These are phyloP conservation scores for Hemithea aestivaria DNA, from an alignment of 2,888 invertebrate species.

Conservation along the genomic window DNA sequence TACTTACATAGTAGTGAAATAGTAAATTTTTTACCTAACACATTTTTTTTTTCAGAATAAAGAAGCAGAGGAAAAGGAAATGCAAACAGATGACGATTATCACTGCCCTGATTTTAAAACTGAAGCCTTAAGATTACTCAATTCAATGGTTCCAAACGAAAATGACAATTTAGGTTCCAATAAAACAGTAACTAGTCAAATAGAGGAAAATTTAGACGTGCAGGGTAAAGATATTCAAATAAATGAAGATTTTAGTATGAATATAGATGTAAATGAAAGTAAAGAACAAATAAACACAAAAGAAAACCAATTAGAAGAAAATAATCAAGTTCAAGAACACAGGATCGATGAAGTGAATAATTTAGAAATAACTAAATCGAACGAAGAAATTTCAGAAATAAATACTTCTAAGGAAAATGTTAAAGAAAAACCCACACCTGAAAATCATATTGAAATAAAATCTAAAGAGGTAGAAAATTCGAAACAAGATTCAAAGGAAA, in stretches of 20 bases:
- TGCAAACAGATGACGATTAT: constrained; percentile 54
- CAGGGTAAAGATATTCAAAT: too few species aligned
- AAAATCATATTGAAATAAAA: background rate
- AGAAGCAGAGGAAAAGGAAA: constrained; percentile 55
- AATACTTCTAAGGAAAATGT: background rate
- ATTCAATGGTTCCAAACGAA: constrained; percentile 7
- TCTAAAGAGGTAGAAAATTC: background rate
- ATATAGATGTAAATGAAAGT: constrained; percentile 8
- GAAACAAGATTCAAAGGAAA: background rate
- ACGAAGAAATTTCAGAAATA: background rate
- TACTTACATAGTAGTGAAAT: too few species aligned
- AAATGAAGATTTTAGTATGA: constrained; percentile 8
- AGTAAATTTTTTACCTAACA: background rate
- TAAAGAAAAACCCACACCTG: background rate
- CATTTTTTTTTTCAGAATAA: constrained; percentile 37
- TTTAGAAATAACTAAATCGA: too few species aligned
- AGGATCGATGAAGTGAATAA: too few species aligned
- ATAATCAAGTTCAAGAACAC: too few species aligned
- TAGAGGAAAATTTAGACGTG: constrained; percentile 1
- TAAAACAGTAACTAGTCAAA: constrained; percentile 13
- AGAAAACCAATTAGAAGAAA: background rate
- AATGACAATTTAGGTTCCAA: background rate
- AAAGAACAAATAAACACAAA: background rate
- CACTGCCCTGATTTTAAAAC: constrained; percentile 37
- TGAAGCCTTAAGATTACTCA: constrained; percentile 36